Conservation (phyloP, 2,113 vertebrate species). For the Callipepla californica region DNA sequence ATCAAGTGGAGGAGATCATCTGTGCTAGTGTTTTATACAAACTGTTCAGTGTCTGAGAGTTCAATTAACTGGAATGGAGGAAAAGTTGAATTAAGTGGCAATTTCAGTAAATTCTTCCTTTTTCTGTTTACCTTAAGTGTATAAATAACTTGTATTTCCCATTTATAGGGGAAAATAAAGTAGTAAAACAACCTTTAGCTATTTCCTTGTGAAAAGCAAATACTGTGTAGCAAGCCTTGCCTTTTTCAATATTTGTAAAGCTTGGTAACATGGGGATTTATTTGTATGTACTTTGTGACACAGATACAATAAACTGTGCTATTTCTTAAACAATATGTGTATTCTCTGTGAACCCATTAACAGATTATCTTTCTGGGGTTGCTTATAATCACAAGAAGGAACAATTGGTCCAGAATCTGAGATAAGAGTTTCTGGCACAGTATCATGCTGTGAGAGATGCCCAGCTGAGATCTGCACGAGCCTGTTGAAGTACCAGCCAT, state of each 20-base stretch:
- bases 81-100: neutral
- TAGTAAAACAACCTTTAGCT: neutral
- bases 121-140: neutral
- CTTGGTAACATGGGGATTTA: neutral
- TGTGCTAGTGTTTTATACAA: neutral
- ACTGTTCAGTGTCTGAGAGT: neutral
- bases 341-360: neutral
- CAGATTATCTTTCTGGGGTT: neutral
- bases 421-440: neutral
- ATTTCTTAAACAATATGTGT: neutral
- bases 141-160: neutral
- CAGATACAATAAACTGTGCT: neutral
- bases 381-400: neutral
- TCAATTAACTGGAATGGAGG: neutral
- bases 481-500: neutral
- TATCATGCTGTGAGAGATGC: neutral
- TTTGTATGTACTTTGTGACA: rapidly evolving
- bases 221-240: neutral
- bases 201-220: conserved; percentile 41
- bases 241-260: conserved; percentile 6
- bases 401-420: neutral
- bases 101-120: neutral
- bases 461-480: neutral
- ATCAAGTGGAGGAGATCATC: neutral
- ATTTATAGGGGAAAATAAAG: neutral